Percentiles rank a stretch among this genome's conserved stretches.
phyloP scores from a whole-genome alignment of 2,797 vertebrate species.

The Characodon lateralis region DNA sequence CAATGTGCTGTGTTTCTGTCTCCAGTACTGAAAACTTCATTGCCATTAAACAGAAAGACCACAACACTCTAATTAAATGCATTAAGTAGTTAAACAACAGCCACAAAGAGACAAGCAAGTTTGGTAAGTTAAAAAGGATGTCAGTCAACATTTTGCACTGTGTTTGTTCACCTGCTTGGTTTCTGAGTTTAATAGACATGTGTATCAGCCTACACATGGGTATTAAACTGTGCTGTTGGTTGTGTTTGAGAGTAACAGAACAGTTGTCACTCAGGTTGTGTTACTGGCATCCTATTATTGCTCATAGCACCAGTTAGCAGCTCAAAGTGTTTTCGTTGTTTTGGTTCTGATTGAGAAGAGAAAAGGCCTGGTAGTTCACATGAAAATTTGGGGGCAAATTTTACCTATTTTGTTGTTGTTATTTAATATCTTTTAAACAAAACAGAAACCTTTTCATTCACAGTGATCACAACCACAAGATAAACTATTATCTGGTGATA shows the following conservation, averaged over 20 bases:
- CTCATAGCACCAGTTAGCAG: constrained; percentile 68
- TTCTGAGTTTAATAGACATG: constrained; percentile 71
- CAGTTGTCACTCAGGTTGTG: constrained; percentile 62
- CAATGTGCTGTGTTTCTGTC: constrained; percentile 68
- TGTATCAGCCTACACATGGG: constrained; percentile 67
- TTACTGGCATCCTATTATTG: constrained; percentile 74
- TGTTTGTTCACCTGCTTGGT: constrained; percentile 59
- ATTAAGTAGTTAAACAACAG: constrained; percentile 55
- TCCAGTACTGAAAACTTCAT: constrained; percentile 50
- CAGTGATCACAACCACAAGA: constrained; percentile 58
- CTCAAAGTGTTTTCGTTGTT: constrained; percentile 51
- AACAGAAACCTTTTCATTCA: constrained; percentile 64
- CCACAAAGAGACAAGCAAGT: constrained; percentile 61
- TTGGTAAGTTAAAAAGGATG: constrained; percentile 75
- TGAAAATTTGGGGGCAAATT: constrained; percentile 50
- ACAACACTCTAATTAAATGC: constrained; percentile 52
- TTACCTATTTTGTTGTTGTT: constrained; percentile 30
- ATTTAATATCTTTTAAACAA: constrained; percentile 39
- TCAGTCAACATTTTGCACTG: constrained; percentile 64
- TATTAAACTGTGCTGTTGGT: constrained; percentile 68
- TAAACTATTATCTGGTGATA: constrained; percentile 47
- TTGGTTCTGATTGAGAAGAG: constrained; percentile 89
- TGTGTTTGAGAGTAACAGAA: constrained; percentile 55
- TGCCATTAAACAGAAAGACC: constrained; percentile 32
- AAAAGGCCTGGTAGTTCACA: constrained; percentile 74